Conservation (phyloP, 2,888 invertebrate genomes). For the Torymus auratus region DNA sequence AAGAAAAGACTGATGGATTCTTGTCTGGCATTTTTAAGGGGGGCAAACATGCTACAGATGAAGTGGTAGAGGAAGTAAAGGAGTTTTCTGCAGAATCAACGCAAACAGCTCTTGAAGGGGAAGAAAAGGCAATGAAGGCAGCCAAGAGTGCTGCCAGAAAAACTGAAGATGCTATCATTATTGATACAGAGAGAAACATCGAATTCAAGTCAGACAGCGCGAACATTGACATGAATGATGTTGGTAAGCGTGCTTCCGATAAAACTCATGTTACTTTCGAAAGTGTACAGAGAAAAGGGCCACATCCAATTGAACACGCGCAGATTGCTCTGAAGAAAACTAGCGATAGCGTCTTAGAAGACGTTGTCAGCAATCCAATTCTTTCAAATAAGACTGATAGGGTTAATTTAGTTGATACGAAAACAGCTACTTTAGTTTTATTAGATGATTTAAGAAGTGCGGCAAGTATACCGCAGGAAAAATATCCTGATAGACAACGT, state of each 20-base stretch:
- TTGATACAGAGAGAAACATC: too few species aligned
- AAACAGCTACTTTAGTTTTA: constrained; percentile 39
- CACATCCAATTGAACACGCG: too few species aligned
- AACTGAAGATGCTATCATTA: neutral
- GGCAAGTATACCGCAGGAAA: constrained; percentile 58
- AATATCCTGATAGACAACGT: constrained; percentile 11
- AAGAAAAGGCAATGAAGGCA: neutral
- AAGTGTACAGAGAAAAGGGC: too few species aligned
- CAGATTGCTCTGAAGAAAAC: too few species aligned
- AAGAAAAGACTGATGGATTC: too few species aligned
- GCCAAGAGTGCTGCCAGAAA: too few species aligned
- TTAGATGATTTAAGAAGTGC: constrained; percentile 60
- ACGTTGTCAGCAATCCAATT: neutral
- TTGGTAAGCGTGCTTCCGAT: too few species aligned
- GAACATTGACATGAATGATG: too few species aligned
- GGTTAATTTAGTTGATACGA: constrained; percentile 37
- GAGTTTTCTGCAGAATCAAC: constrained; percentile 36
- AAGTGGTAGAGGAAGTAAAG: constrained; percentile 77
- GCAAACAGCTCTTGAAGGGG: constrained; percentile 5
- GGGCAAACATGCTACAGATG: neutral
- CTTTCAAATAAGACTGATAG: constrained; percentile 52
- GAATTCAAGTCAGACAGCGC: too few species aligned
- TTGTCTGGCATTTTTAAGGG: neutral
- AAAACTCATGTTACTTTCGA: too few species aligned
- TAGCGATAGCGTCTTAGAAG: too few species aligned